Evolutionary conservation across 2,888 invertebrate species (phyloP), one percentile per base, ranked within the genome.

Genomic region (Lycia hirtaria): DNA sequence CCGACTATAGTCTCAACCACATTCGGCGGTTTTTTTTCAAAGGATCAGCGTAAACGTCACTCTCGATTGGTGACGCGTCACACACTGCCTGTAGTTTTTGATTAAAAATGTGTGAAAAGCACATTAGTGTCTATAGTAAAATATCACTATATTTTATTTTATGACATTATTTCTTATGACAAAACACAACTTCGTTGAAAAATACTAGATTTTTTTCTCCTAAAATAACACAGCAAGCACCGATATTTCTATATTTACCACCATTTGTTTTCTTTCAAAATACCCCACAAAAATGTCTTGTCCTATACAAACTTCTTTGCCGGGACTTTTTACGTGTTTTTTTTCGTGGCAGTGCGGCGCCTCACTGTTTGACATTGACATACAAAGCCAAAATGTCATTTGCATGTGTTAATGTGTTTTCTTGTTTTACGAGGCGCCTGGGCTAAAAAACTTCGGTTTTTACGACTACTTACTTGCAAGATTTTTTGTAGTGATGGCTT

Each of bases 401-500:
- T 75, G 72, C 76, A 72, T 75, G 69, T 73, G 74, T 74, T 70
- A 70, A 71, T 65, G 60, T 49, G 60, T 49, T 30, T 28, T 43
- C 19, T 68, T 68, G 64, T 67, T 71, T 67, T 64, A 64, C 30
- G 54, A 62, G 35, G 1, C 63, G 57, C 61, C 2, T 62, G 41
- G 20, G 44, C 37, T 30, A 53, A 52, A 60, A 57, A 59, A 59
- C 14, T 32, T 47, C 30, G 22, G 33, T 35, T 47, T 45, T 47
- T 47, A 47, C 17, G 35, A 15, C 15, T 26, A 35, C 24, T 47
- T n/a, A 35, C 24, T 47, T n/a, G 47, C 26, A n/a, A 35, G 47
- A 15, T 47, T 47, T 35, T 44, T 47, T 47, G n/a, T n/a, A n/a
- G n/a, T n/a, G n/a, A n/a, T n/a, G n/a, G n/a, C n/a, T n/a, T n/a